phyloP scores from a whole-genome alignment of 1,140 invertebrate species.

The Arctopsyche grandis region DNA sequence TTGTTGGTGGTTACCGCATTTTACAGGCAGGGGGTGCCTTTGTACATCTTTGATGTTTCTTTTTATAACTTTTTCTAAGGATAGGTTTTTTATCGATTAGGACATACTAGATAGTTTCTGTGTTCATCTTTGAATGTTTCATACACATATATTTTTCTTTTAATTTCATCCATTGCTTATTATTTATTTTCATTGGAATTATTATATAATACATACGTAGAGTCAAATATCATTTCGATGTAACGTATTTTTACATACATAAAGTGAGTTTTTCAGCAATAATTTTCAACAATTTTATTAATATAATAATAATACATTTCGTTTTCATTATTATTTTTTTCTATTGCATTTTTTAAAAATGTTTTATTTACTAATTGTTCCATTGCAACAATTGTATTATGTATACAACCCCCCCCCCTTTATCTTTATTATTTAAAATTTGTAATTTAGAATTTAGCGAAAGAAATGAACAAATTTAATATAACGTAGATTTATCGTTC shows the following conservation, averaged over 20 bases:
- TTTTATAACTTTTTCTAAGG: conserved; percentile 36
- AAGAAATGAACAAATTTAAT: conserved; percentile 53
- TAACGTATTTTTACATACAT: not conserved
- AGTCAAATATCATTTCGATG: not conserved
- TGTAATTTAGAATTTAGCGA: conserved; percentile 51
- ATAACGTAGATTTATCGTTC: conserved; percentile 46
- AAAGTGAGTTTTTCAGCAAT: not conserved
- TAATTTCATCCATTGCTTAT: not conserved
- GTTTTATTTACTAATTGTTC: no score
- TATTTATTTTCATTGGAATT: no score
- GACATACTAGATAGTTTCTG: conserved; percentile 4
- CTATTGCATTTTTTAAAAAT: not conserved
- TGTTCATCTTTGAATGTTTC: conserved; percentile 28
- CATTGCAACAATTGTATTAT: not conserved
- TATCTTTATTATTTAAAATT: conserved; percentile 44
- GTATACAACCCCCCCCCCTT: conserved; percentile 35
- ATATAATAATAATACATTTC: not conserved
- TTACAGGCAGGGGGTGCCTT: conserved; percentile 53
- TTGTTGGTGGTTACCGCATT: conserved; percentile 53
- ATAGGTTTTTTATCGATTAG: conserved; percentile 24
- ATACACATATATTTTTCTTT: no score
- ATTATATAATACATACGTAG: not conserved
- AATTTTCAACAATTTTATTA: not conserved
- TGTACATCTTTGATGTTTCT: conserved; percentile 37
- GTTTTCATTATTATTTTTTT: not conserved